These are phyloP conservation scores for Tetragonula carbonaria DNA, from an alignment of 2,888 invertebrate species.

Conservation along the genomic window DNA sequence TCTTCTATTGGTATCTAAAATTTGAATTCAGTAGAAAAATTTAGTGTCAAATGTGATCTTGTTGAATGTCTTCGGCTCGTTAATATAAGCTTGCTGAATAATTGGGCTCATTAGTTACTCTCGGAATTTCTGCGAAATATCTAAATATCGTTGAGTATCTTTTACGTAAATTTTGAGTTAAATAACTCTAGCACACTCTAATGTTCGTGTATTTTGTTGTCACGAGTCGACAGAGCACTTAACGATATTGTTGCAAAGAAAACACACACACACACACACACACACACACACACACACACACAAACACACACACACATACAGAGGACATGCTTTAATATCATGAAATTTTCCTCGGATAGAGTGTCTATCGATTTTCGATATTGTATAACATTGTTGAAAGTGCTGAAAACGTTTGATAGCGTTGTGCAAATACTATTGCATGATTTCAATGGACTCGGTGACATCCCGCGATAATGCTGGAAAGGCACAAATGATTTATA, in stretches of 20 bases:
- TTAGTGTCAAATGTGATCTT: no score
- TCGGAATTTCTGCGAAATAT: no score
- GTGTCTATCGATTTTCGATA: conserved; percentile 3
- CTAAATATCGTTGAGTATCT: background rate
- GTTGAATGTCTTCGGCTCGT: no score
- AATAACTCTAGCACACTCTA: background rate
- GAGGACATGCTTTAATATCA: background rate
- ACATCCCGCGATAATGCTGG: background rate
- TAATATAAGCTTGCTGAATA: no score
- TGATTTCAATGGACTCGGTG: background rate
- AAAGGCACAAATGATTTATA: background rate
- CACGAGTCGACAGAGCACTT: background rate
- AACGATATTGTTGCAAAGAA: background rate
- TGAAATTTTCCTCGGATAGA: background rate
- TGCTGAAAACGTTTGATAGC: background rate
- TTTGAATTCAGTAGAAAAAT: no score
- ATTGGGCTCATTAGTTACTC: no score
- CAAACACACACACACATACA: no score
- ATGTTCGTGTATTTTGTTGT: background rate
- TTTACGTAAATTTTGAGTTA: background rate
- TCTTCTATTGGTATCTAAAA: no score
- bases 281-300: background rate
- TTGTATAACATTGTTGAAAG: background rate
- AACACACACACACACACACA: background rate
- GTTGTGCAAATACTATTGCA: background rate